Base-by-base conservation (phyloP, 1,140 invertebrate genomes). In the Cydia fagiglandana region DNA sequence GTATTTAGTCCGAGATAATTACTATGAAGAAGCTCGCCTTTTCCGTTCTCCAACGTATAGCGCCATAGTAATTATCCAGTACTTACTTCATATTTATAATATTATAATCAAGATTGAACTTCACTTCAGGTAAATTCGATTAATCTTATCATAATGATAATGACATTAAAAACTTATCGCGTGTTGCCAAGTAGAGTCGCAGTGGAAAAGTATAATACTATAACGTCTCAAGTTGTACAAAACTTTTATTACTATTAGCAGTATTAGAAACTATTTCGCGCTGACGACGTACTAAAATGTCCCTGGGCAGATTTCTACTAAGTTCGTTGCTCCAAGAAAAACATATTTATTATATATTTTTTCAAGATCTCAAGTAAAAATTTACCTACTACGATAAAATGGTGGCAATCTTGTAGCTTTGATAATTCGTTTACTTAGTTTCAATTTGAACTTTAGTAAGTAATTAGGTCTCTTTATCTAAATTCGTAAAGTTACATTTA, bases 171-270 rank as follows among this genome's bases (percentile, higher is more conserved):
- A 53, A 17, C 4, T 53, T 53, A 53, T 17, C 50, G 50, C 50
- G n/a, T 17, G 13, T 53, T 0, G 50, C 4, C 50, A 53, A 53
- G 50, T 50, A 50, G 30, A 53, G n/a, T 53, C 50, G 15, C 7
- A 53, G 12, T 56, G n/a, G 15, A 9, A 61, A 10, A 24, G 56
- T 61, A n/a, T n/a, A n/a, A n/a, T n/a, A n/a, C n/a, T n/a, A n/a
- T n/a, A 24, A 24, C 17, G 56, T 24, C 56, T 61, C 56, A 61
- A 56, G 20, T 24, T 9, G 20, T 61, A 24, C 2, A 20, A 61
- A 61, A 61, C 56, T 61, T 61, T 61, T 61, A 61, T 61, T 61
- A 24, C 56, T 61, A 61, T 61, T 61, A 61, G 56, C 6, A 61
- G 20, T 61, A 61, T 61, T 61, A 61, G 56, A 1, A 61, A 61